A percentile compares a stretch with the other conserved stretches of the same genome.
These are phyloP conservation scores for Eupelmus urozonus DNA, from an alignment of 2,888 invertebrate species.

Conservation along the genomic window DNA sequence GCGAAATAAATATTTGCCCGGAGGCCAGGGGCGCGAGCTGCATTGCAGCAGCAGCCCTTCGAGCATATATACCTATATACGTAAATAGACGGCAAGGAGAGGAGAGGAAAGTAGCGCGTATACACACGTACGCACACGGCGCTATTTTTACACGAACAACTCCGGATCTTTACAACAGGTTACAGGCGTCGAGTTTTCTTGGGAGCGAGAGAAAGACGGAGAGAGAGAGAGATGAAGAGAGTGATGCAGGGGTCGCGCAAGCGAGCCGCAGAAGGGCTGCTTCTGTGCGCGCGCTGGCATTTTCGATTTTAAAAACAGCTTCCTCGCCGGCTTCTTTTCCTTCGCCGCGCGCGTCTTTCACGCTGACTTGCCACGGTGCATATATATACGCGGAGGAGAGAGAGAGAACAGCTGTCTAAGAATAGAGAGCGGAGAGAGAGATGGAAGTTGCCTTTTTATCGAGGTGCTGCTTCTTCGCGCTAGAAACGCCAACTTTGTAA, in stretches of 20 bases:
- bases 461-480: constrained; percentile 15
- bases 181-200: constrained; percentile 64
- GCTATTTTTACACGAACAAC: constrained; percentile 72
- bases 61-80: too few relatives aligned
- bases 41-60: constrained; percentile 55
- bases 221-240: background rate
- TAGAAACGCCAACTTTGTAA: constrained; percentile 16
- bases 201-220: constrained; percentile 57
- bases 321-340: constrained; percentile 58
- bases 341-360: background rate
- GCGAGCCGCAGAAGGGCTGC: too few relatives aligned
- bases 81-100: constrained; percentile 36
- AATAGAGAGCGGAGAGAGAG: constrained; percentile 65
- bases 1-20: constrained; percentile 67
- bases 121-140: constrained; percentile 50
- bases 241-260: constrained; percentile 31
- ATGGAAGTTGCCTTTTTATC: constrained; percentile 66
- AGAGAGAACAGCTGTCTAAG: constrained; percentile 67
- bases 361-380: too few relatives aligned
- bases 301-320: constrained; percentile 69
- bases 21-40: background rate
- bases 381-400: background rate
- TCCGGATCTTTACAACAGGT: constrained; percentile 71
- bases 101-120: constrained; percentile 62
- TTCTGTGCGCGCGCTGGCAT: constrained; percentile 58